A percentile compares a stretch with the other conserved stretches of the same genome.
Conservation (phyloP, 2,113 vertebrate genomes). For the Elgaria multicarinata region DNA sequence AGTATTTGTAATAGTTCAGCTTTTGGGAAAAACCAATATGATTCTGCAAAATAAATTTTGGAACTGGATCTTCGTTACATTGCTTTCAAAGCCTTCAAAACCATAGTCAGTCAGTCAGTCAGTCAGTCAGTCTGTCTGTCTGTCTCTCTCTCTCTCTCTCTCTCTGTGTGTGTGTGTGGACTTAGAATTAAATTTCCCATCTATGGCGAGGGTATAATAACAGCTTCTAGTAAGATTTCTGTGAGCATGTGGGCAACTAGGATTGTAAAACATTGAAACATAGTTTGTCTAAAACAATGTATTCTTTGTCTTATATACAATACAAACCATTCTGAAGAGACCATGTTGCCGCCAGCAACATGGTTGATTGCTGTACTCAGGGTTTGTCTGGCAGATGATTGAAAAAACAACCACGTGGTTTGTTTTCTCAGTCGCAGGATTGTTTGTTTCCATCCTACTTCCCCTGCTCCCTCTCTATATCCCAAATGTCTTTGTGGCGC, state of each 20-base stretch:
- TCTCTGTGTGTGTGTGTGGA: neutral
- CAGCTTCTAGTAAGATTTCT: neutral
- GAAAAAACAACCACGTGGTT: no score
- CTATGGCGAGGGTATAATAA: neutral
- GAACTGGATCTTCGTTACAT: neutral
- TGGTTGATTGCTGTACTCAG: no score
- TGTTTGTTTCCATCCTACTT: no score
- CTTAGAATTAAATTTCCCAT: neutral
- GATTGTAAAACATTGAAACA: neutral
- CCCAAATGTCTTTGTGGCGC: no score
- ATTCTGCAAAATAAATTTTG: neutral
- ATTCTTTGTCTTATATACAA: no score
- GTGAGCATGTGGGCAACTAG: neutral
- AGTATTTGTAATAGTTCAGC: neutral
- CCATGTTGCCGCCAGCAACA: neutral
- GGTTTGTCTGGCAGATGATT: no score
- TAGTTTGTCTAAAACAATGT: no score
- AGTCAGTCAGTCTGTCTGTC: no score
- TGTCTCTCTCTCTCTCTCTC: neutral
- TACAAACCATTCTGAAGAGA: neutral
- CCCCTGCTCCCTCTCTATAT: no score
- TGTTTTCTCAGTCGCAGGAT: no score
- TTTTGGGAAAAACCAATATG: neutral
- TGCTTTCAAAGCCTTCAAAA: neutral
- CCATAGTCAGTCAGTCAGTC: no score